A percentile compares a stretch with the other conserved stretches of the same genome.
phyloP scores from a whole-genome alignment of 2,797 vertebrate species.

The Enteromius thamalakanensis region DNA sequence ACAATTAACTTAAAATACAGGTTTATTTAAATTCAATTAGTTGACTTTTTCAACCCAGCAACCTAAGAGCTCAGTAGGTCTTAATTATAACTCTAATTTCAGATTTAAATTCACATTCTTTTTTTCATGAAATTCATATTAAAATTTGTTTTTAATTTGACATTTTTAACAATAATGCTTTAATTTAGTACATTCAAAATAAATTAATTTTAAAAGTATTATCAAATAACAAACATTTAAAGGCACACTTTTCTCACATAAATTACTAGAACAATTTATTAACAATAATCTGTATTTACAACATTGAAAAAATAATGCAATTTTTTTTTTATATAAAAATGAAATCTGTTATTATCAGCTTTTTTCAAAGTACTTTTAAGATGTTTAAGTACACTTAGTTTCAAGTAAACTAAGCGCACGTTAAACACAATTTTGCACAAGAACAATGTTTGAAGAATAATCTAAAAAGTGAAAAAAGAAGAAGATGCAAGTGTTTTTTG shows the following conservation, averaged over 20 bases:
- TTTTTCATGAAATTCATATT: not conserved
- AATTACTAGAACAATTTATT: not conserved
- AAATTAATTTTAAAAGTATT: too few species aligned
- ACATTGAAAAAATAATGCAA: too few species aligned
- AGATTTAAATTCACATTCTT: not conserved
- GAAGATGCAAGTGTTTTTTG: not conserved
- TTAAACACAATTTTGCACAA: not conserved
- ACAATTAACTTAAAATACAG: not conserved
- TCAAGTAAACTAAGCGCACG: not conserved
- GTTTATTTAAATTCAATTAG: not conserved
- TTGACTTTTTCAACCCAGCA: not conserved
- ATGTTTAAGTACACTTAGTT: not conserved
- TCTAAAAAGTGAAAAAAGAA: not conserved
- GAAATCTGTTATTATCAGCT: too few species aligned
- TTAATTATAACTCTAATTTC: not conserved
- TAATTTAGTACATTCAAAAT: not conserved
- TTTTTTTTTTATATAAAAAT: too few species aligned
- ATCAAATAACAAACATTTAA: not conserved
- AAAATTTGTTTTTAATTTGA: not conserved
- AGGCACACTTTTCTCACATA: not conserved
- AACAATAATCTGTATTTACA: too few species aligned
- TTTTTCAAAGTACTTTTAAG: not conserved
- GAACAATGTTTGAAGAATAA: not conserved
- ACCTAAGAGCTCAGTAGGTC: not conserved
- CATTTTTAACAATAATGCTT: not conserved